phyloP scores from a whole-genome alignment of 92 coral and sea anemone genomes.

The Epizoanthus fatuus region DNA sequence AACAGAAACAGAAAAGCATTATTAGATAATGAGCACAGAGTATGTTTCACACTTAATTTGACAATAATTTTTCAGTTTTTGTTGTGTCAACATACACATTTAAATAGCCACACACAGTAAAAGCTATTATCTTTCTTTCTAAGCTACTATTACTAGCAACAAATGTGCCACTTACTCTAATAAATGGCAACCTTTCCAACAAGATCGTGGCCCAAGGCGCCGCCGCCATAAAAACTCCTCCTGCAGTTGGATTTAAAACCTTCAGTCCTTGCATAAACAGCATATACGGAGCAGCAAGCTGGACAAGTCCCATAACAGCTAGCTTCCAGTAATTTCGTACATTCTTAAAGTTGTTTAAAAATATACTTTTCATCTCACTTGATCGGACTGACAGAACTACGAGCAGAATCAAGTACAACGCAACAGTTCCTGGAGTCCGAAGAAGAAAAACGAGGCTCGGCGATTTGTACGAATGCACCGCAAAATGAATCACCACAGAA shows the following conservation, averaged over 20 bases:
- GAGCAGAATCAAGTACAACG: conserved; percentile 68
- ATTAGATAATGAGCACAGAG: too few relatives aligned
- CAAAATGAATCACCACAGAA: conserved; percentile 83
- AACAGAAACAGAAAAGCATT: too few relatives aligned
- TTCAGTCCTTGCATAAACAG: conserved; percentile 89
- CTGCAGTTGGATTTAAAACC: conserved; percentile 87
- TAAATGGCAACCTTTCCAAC: conserved; percentile 82
- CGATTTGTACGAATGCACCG: conserved; percentile 75
- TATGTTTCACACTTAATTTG: too few relatives aligned
- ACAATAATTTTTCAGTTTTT: too few relatives aligned
- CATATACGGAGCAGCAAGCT: conserved; percentile 94
- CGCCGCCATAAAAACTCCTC: conserved; percentile 92
- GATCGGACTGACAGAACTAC: conserved; percentile 61
- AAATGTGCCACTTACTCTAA: conserved; percentile 60
- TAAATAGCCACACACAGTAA: too few relatives aligned
- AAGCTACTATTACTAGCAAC: neutral
- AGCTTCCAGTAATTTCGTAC: conserved; percentile 78
- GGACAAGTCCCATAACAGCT: conserved; percentile 93
- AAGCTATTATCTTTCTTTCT: too few relatives aligned
- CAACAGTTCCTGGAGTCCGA: conserved; percentile 93
- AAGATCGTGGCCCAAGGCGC: conserved; percentile 92
- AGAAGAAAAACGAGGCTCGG: conserved; percentile 93
- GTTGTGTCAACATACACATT: too few relatives aligned
- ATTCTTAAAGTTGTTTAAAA: conserved; percentile 64
- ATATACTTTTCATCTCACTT: conserved; percentile 70